These are phyloP conservation scores for Nixonia krombeini DNA, from an alignment of 1,140 invertebrate genomes.

Conservation along the genomic window DNA sequence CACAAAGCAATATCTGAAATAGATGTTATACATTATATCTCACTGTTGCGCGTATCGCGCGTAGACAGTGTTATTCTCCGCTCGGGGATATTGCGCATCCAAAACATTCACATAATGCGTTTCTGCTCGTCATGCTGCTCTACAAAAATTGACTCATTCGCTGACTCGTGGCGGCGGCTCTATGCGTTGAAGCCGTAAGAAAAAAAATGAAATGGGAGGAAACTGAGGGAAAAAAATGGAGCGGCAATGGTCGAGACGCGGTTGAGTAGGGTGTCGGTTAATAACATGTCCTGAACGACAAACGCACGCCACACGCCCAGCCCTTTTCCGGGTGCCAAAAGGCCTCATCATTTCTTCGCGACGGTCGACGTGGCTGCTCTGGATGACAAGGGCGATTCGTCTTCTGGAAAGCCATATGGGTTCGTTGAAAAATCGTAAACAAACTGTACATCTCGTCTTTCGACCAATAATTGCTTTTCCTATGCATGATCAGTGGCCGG, in stretches of 20 bases:
- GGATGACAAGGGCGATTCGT: constrained; percentile 7
- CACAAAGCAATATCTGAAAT: too few relatives aligned
- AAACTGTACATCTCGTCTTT: constrained; percentile 17
- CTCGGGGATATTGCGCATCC: constrained; percentile 4
- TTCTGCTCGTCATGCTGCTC: constrained; percentile 20
- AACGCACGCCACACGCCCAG: constrained; percentile 41
- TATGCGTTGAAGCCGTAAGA: neutral
- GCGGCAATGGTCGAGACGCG: constrained; percentile 37
- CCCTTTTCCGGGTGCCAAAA: constrained; percentile 49
- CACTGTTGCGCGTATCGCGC: neutral
- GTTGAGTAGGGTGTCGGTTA: constrained; percentile 49
- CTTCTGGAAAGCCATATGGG: constrained; percentile 11
- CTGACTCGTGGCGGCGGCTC: constrained; percentile 1
- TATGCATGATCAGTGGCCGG: too few relatives aligned
- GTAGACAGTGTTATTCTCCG: neutral
- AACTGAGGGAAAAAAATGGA: constrained; percentile 27
- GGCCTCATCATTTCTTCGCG: constrained; percentile 35
- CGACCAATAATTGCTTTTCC: constrained; percentile 22
- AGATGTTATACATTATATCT: too few relatives aligned
- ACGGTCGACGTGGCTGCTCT: constrained; percentile 36
- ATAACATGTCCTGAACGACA: constrained; percentile 59
- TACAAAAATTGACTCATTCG: constrained; percentile 31
- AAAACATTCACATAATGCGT: constrained; percentile 21
- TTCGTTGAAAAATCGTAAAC: constrained; percentile 33
- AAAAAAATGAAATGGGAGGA: constrained; percentile 7